Base-by-base conservation (phyloP, 2,797 vertebrate genomes). In the Alectoris magna region DNA sequence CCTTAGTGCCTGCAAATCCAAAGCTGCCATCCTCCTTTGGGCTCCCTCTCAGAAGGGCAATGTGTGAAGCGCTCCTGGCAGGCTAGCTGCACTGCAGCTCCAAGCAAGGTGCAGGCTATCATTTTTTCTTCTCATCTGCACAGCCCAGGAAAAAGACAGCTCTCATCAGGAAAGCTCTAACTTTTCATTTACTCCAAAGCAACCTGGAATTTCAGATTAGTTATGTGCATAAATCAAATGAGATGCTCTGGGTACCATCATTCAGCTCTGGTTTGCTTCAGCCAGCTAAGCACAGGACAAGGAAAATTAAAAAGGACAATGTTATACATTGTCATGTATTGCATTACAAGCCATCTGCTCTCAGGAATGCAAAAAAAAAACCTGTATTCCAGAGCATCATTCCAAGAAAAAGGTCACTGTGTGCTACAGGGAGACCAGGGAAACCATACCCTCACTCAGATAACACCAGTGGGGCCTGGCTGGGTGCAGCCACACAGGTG, bases 41-140 rank as follows among this genome's bases (percentile, higher is more conserved):
- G 71, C 66, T 94, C 84, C 53, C 62, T 82, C 38, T 80, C 49
- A 10, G 71, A 68, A 91, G 78, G 87, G 80, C n/a, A 6, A 75
- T 6, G 29, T 93, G 77, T 64, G 22, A 95, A 86, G 71, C n/a
- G 73, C 66, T 75, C 46, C 88, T 92, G 88, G 84, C 94, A 95
- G 92, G 44, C 84, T 87, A 91, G 84, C 94, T 96, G 94, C 93
- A 94, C 95, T 94, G 96, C 94, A 96, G 94, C 29, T 94, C 82
- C 87, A 92, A 70, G 75, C 87, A 80, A 80, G 63, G 43, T 62
- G 66, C 63, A 39, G 68, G 63, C 58, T 79, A 36, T 29, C 64
- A 73, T 59, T 79, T 77, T 43, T 72, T 56, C 56, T 76, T 51
- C 48, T 6, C 68, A 62, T 34, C 77, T 55, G 62, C 41, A 87